Conservation (phyloP, 64 coral and sea anemone genomes). For the Montipora foliosa region DNA sequence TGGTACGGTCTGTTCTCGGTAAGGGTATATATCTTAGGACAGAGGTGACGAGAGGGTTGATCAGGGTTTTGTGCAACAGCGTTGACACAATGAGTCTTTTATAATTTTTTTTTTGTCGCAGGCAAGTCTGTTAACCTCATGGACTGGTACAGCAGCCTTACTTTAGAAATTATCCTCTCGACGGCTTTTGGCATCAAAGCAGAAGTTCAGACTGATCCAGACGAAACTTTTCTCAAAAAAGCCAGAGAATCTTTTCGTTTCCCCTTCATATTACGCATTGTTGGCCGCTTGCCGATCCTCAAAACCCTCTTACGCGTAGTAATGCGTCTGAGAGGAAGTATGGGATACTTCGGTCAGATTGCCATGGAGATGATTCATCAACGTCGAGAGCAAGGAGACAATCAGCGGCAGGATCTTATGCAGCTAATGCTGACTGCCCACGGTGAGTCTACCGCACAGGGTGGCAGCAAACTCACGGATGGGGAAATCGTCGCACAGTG, state of each 20-base stretch:
- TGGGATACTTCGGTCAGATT: conserved; percentile 9
- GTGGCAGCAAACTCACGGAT: conserved; percentile 40
- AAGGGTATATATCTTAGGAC: too few species aligned
- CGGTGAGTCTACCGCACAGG: not conserved
- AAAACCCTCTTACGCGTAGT: not conserved
- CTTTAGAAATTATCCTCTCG: conserved; percentile 67
- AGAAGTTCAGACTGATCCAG: conserved; percentile 27
- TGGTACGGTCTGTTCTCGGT: too few species aligned
- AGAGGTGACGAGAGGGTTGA: too few species aligned
- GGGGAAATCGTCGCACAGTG: conserved; percentile 37
- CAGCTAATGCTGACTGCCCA: conserved; percentile 54
- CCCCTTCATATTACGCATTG: not conserved
- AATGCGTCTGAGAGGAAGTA: not conserved
- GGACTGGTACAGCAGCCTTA: conserved; percentile 52
- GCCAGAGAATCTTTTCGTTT: conserved; percentile 10
- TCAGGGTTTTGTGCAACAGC: too few species aligned
- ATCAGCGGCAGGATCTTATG: conserved; percentile 2
- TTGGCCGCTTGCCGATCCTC: not conserved
- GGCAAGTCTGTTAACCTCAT: conserved; percentile 61
- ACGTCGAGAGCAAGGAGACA: not conserved
- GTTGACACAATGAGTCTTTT: not conserved
- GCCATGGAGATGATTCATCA: not conserved
- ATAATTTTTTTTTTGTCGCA: not conserved
- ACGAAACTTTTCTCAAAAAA: conserved; percentile 43
- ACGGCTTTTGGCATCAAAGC: conserved; percentile 75